Evolutionary conservation across 2,888 invertebrate genomes (phyloP).

Genomic region (Achlya flavicornis): DNA sequence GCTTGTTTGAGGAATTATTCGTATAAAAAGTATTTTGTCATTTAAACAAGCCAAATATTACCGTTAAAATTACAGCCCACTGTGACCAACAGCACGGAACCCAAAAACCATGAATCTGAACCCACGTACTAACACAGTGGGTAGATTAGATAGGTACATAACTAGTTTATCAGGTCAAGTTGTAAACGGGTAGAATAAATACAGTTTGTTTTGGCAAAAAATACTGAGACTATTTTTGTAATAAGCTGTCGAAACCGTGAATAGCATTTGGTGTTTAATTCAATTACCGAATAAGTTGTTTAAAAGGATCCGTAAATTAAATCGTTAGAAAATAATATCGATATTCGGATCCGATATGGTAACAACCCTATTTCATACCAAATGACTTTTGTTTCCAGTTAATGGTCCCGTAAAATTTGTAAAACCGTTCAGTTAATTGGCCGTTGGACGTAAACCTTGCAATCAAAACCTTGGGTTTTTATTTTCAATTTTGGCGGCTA

Average conservation of each 20-base stretch:
- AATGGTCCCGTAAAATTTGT: constrained; percentile 24
- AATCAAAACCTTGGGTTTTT: constrained; percentile 22
- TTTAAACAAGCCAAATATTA: too few relatives aligned
- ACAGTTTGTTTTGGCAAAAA: neutral
- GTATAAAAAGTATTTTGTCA: too few relatives aligned
- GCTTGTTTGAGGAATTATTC: too few relatives aligned
- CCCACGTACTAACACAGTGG: neutral
- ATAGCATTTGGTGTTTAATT: too few relatives aligned
- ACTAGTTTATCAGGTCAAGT: constrained; percentile 3
- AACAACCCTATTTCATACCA: neutral
- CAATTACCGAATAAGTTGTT: too few relatives aligned
- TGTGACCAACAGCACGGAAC: neutral
- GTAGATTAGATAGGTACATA: neutral
- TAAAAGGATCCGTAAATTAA: too few relatives aligned
- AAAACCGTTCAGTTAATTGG: constrained; percentile 26
- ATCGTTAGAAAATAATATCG: neutral
- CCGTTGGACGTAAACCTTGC: neutral
- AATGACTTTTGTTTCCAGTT: constrained; percentile 16
- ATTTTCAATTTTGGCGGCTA: constrained; percentile 16
- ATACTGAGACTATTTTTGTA: neutral
- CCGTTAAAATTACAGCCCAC: too few relatives aligned
- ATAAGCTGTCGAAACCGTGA: neutral
- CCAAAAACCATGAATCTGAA: neutral
- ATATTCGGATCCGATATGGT: too few relatives aligned
- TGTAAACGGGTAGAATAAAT: neutral